Evolutionary conservation across 2,888 invertebrate species (phyloP).

Genomic region (Bellardia pandia): DNA sequence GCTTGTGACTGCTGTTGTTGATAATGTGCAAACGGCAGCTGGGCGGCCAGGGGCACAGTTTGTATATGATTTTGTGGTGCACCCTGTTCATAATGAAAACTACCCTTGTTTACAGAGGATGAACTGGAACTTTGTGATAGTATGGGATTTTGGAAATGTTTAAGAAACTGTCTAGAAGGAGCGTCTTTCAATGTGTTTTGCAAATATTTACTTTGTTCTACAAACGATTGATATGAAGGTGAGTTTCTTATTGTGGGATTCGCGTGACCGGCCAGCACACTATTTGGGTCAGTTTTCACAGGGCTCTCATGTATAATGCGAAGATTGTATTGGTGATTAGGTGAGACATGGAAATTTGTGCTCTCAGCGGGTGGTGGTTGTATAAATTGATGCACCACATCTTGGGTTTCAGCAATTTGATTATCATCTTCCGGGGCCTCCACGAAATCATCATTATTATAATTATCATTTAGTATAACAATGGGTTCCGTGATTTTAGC

Average conservation of each 20-base stretch:
- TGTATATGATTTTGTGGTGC: conserved; percentile 59
- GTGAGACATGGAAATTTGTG: conserved; percentile 55
- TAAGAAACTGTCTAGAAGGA: conserved; percentile 82
- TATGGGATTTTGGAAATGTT: conserved; percentile 79
- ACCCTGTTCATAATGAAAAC: conserved; percentile 79
- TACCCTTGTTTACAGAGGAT: conserved; percentile 75
- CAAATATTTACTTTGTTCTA: conserved; percentile 72
- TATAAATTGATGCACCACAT: conserved; percentile 77
- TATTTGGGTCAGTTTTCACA: conserved; percentile 63
- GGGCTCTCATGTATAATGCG: conserved; percentile 78
- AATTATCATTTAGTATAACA: conserved; percentile 84
- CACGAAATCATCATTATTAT: conserved; percentile 82
- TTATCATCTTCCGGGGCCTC: conserved; percentile 83
- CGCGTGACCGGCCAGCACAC: conserved; percentile 26
- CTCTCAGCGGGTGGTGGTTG: conserved; percentile 73
- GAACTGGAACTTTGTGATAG: conserved; percentile 71
- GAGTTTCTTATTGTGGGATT: conserved; percentile 71
- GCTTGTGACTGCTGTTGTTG: conserved; percentile 38
- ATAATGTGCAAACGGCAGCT: conserved; percentile 74
- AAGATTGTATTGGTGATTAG: conserved; percentile 79
- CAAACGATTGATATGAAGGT: conserved; percentile 75
- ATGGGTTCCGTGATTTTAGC: conserved; percentile 83
- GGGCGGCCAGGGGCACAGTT: conserved; percentile 74
- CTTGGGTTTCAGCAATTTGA: conserved; percentile 83
- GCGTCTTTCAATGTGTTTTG: conserved; percentile 77